Evolutionary conservation across 2,888 invertebrate species (phyloP), one percentile per base, ranked within the genome.

Genomic region (Eudemis profundana): DNA sequence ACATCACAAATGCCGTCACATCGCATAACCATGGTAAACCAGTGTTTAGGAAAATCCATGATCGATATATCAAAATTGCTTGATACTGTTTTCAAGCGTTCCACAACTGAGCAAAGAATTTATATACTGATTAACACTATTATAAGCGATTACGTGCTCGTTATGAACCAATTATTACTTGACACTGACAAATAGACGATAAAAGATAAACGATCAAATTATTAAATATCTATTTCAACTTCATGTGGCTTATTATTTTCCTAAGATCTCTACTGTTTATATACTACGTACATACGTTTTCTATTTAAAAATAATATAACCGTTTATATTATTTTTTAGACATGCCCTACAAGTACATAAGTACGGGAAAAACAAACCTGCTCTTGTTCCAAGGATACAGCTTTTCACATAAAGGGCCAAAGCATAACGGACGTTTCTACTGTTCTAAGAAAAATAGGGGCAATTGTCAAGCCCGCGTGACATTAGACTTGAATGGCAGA

Each of bases 391-490:
- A 69, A 49, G 67, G 70, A 1, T 71, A 73, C 49, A 72, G 74
- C 1, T 79, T 71, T 61, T 76, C 75, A 0, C 74, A 62, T 54
- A 68, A 70, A 8, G 71, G 72, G 2, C 49, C 38, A 0, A 71
- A 1, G 2, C 10, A 15, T 4, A 29, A 3, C 4, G 3, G 19
- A 29, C 10, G 12, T 1, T 51, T 36, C 15, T 33, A 7, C 17
- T 51, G 33, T 12, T 51, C 51, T 19, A 69, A 15, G 53, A 69
- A 15, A 49, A 47, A 3, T 71, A 72, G 61, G 54, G 67, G 7
- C 69, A 70, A n/a, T 61, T 70, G 2, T 66, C 64, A 46, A 71
- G 73, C 36, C 65, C 71, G 17, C 3, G 27, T 75, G 4, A 65
- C 59, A 3, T 44, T 76, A 21, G 69, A 67, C 17, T 12, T 15